These are phyloP conservation scores for Pollenia amentaria DNA, from an alignment of 2,888 invertebrate species.

Conservation along the genomic window DNA sequence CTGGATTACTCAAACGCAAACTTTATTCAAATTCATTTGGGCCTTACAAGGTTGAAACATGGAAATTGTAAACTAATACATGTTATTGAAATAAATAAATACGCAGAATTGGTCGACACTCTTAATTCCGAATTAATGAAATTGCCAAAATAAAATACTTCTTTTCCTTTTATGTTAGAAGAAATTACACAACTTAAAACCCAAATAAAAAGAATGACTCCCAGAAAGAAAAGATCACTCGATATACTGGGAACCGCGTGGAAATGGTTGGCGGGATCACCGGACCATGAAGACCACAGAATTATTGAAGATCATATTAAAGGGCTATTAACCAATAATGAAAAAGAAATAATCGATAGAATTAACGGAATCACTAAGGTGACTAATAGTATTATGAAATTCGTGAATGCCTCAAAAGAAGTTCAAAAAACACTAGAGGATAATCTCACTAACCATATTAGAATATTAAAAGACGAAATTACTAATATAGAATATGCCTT, in stretches of 20 bases:
- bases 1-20: background rate
- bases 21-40: background rate
- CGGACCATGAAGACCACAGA: slow-evolving; percentile 14
- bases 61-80: slow-evolving; percentile 6
- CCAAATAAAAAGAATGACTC: background rate
- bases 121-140: background rate
- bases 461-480: background rate
- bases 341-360: background rate
- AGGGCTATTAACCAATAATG: background rate
- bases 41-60: background rate
- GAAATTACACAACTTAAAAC: background rate
- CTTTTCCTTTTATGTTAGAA: no score
- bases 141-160: background rate
- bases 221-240: background rate
- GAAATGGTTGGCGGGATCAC: background rate
- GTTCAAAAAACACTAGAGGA: background rate
- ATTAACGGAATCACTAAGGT: background rate
- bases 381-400: background rate
- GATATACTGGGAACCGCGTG: background rate
- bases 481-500: slow-evolving; percentile 15
- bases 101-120: background rate
- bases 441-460: background rate
- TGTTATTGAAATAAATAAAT: background rate
- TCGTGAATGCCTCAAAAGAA: background rate
- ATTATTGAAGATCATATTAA: background rate